phyloP scores from a whole-genome alignment of 2,888 invertebrate species.

The Netelia melanura region DNA sequence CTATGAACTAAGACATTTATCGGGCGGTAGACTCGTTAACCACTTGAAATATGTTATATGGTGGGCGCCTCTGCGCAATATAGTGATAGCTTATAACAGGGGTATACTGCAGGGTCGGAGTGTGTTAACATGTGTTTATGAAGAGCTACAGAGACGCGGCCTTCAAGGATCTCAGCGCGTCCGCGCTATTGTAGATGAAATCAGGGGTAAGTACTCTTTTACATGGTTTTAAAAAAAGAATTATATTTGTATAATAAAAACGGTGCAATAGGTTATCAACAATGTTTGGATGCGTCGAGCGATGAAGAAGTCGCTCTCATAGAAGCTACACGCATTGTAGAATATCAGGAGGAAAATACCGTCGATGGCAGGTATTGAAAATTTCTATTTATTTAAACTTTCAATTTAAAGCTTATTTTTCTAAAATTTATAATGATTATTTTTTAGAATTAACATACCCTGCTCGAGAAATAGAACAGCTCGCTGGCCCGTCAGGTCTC shows the following conservation, averaged over 20 bases:
- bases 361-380: no score
- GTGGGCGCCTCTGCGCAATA: conserved; percentile 35
- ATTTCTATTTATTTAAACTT: no score
- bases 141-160: conserved; percentile 23
- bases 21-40: conserved; percentile 8
- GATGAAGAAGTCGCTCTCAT: conserved; percentile 22
- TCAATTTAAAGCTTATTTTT: no score
- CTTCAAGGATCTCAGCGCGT: not conserved
- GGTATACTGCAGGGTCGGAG: conserved; percentile 4
- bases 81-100: conserved; percentile 18
- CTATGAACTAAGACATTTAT: conserved; percentile 12
- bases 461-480: no score
- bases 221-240: not conserved
- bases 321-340: conserved; percentile 5
- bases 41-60: conserved; percentile 31
- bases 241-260: not conserved
- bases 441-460: no score
- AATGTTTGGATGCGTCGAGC: not conserved
- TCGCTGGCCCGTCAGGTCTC: no score
- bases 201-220: conserved; percentile 9
- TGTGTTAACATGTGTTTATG: conserved; percentile 23
- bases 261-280: not conserved
- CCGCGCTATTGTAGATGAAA: conserved; percentile 6
- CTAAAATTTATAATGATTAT: no score
- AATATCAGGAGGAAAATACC: not conserved